A percentile compares a stretch with the other conserved stretches of the same genome.
These are phyloP conservation scores for Rhagologus leucostigma DNA, from an alignment of 2,113 vertebrate genomes.

Conservation along the genomic window DNA sequence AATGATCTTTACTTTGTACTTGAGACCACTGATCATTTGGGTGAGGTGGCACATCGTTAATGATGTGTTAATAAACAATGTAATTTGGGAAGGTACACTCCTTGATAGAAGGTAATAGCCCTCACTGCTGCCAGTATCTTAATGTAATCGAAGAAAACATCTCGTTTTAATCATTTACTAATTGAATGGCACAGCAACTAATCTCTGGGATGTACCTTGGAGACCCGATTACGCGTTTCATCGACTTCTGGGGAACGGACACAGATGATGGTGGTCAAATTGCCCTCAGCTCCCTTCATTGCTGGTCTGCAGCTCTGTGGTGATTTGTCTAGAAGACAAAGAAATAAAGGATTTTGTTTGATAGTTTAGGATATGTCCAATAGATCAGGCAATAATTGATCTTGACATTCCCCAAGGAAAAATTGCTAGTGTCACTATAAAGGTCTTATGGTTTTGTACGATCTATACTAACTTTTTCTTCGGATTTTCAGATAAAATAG, in stretches of 20 bases:
- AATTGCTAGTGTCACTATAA: rapidly evolving
- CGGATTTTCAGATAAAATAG: neutral
- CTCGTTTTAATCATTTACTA: conserved; percentile 30
- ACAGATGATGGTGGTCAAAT: neutral
- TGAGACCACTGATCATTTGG: neutral
- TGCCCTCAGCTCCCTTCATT: neutral
- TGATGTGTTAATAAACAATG: neutral
- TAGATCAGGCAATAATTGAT: neutral
- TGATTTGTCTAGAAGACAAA: conserved; percentile 46
- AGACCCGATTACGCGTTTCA: neutral
- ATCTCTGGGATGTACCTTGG: conserved; percentile 24
- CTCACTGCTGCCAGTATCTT: neutral
- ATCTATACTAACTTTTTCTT: neutral
- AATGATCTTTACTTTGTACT: neutral
- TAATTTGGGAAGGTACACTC: conserved; percentile 25
- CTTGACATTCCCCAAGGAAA: neutral
- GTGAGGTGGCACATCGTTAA: conserved; percentile 9
- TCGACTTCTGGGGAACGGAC: neutral
- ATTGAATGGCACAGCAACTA: neutral
- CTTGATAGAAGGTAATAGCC: neutral
- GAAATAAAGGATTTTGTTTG: neutral
- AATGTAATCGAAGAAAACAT: neutral
- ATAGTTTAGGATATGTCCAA: neutral
- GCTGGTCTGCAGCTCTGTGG: neutral
- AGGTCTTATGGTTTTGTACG: neutral